A percentile compares a stretch with the other conserved stretches of the same genome.
phyloP scores from a whole-genome alignment of 1,140 invertebrate genomes.

The Dendroctonus valens region DNA sequence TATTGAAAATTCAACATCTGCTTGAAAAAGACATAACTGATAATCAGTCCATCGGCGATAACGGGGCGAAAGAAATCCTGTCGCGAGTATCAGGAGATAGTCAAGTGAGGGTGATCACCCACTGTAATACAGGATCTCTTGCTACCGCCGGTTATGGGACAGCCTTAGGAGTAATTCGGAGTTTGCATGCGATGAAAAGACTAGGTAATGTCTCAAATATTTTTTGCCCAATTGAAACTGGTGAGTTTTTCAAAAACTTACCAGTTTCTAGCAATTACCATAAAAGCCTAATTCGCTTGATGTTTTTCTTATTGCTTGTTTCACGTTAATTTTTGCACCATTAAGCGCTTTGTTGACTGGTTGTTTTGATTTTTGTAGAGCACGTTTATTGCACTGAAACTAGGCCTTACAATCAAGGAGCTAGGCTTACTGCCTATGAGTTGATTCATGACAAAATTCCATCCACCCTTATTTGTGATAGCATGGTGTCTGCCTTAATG shows the following conservation, averaged over 20 bases:
- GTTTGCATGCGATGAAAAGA: slow-evolving; percentile 67
- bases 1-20: slow-evolving; percentile 75
- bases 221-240: too few species aligned
- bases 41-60: slow-evolving; percentile 81
- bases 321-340: too few species aligned
- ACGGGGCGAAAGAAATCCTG: slow-evolving; percentile 78
- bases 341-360: neutral
- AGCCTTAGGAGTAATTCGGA: slow-evolving; percentile 90
- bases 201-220: slow-evolving; percentile 60
- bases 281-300: too few species aligned
- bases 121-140: slow-evolving; percentile 97
- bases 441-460: slow-evolving; percentile 92
- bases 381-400: slow-evolving; percentile 96
- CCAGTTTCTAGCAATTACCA: too few species aligned
- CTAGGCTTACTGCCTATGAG: slow-evolving; percentile 94
- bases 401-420: slow-evolving; percentile 96
- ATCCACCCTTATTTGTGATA: slow-evolving; percentile 90
- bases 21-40: slow-evolving; percentile 80
- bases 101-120: slow-evolving; percentile 78
- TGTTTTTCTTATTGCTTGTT: too few species aligned
- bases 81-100: slow-evolving; percentile 55
- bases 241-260: too few species aligned
- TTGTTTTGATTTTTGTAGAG: slow-evolving; percentile 55
- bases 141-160: slow-evolving; percentile 98
- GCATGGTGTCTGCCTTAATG: slow-evolving; percentile 91